Conservation (phyloP, 1,140 invertebrate species). For the Argopecten irradians region DNA sequence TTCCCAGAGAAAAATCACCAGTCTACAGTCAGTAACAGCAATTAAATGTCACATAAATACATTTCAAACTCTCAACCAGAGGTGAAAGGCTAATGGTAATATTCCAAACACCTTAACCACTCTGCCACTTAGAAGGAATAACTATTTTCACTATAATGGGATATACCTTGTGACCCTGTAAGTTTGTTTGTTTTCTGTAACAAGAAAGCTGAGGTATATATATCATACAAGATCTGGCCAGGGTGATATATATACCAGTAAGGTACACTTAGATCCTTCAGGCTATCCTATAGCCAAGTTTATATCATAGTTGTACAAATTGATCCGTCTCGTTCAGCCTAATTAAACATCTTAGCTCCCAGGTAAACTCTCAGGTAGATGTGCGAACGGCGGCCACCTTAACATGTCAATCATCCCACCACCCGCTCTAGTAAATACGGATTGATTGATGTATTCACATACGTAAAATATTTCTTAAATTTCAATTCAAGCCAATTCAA, state of each 20-base stretch:
- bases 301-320: neutral
- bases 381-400: neutral
- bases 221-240: neutral
- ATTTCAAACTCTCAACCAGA: too few species aligned
- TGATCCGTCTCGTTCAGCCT: slow-evolving; percentile 14
- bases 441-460: neutral
- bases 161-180: too few species aligned
- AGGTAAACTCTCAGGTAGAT: neutral
- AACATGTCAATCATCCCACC: neutral
- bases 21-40: too few species aligned
- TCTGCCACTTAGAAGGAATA: too few species aligned
- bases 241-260: neutral
- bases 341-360: slow-evolving; percentile 1
- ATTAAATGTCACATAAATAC: too few species aligned
- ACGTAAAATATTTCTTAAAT: neutral
- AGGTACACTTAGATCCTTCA: neutral
- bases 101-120: too few species aligned
- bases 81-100: too few species aligned
- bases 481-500: neutral
- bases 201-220: too few species aligned
- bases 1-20: too few species aligned
- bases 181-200: neutral
- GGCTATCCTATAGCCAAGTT: neutral
- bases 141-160: too few species aligned
- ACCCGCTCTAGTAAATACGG: neutral